Percentiles rank a stretch among this genome's conserved stretches.
Evolutionary conservation across 2,888 invertebrate species (phyloP).

Genomic region (Ophonus ardosiacus): DNA sequence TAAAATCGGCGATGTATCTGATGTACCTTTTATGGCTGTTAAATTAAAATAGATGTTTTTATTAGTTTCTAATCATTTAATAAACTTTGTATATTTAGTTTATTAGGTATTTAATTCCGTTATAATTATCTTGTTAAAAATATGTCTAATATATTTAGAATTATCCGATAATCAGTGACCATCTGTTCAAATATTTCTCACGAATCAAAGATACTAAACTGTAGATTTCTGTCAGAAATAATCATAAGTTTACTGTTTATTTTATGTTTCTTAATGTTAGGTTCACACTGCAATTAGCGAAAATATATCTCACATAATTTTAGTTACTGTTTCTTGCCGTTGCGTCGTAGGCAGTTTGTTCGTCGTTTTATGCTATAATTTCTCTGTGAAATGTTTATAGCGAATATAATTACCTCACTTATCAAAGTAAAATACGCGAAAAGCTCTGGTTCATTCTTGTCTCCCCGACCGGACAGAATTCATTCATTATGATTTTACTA

Average conservation of each 20-base stretch:
- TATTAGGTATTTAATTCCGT: constrained; percentile 24
- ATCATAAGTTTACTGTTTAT: constrained; percentile 37
- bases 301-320: constrained; percentile 48
- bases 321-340: constrained; percentile 34
- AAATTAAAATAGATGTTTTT: constrained; percentile 30
- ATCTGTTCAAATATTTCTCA: constrained; percentile 23
- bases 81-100: constrained; percentile 9
- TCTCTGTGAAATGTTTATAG: constrained; percentile 37
- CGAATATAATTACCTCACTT: constrained; percentile 35
- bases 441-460: constrained; percentile 25
- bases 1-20: background rate
- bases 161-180: constrained; percentile 17
- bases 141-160: constrained; percentile 16
- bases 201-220: background rate
- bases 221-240: constrained; percentile 4
- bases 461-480: constrained; percentile 6
- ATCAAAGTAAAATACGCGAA: constrained; percentile 42
- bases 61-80: constrained; percentile 47
- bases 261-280: constrained; percentile 35
- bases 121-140: constrained; percentile 40
- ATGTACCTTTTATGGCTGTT: background rate
- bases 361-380: constrained; percentile 34
- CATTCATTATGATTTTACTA: constrained; percentile 28
- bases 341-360: background rate
- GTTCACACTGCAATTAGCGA: constrained; percentile 40